A percentile compares a stretch with the other conserved stretches of the same genome.
Conservation (phyloP, 2,113 vertebrate genomes). For the Diphyllodes magnificus region DNA sequence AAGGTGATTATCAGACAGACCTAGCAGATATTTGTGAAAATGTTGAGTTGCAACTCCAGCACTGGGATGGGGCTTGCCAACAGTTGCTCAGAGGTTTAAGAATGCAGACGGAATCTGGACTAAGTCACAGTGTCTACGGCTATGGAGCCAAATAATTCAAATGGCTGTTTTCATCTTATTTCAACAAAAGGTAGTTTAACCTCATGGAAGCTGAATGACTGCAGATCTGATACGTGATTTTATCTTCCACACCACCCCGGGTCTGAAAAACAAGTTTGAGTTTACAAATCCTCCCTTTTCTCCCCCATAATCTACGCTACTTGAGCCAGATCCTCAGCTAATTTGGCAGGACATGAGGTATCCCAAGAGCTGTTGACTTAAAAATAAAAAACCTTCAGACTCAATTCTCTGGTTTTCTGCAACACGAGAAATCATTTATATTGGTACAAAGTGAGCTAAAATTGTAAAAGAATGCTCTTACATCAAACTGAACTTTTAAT, state of each 20-base stretch:
- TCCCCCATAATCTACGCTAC: neutral
- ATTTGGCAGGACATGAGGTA: neutral
- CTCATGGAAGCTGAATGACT: neutral
- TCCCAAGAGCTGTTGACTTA: neutral
- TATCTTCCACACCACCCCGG: neutral
- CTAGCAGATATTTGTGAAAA: constrained; percentile 20
- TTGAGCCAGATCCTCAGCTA: neutral
- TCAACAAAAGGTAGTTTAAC: neutral
- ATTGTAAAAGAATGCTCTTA: neutral
- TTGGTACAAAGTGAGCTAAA: neutral
- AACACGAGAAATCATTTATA: neutral
- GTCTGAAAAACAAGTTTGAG: neutral
- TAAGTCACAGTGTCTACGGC: constrained; percentile 18
- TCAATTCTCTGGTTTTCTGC: neutral
- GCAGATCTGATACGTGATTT: neutral
- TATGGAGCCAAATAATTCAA: constrained; percentile 19
- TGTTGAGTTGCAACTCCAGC: neutral
- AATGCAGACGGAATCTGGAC: constrained; percentile 59
- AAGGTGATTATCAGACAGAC: neutral
- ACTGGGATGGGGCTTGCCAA: constrained; percentile 10
- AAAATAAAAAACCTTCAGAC: neutral
- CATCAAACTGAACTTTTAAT: neutral
- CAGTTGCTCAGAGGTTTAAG: constrained; percentile 38
- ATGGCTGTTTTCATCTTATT: neutral
- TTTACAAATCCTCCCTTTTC: neutral